Conservation (phyloP, 2,797 vertebrate genomes). For the Catostomus latipinnis region DNA sequence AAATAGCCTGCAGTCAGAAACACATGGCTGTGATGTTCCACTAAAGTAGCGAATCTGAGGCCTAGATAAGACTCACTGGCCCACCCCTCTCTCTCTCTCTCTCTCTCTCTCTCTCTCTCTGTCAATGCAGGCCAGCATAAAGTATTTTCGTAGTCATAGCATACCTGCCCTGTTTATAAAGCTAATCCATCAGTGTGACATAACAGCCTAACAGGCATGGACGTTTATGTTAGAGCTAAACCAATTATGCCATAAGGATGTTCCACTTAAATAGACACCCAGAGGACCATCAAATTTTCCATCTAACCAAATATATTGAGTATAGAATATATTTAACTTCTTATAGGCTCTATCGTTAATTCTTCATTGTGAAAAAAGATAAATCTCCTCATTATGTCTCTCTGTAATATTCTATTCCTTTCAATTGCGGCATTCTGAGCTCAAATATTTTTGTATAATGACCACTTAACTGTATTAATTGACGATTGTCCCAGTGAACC, state of each 20-base stretch:
- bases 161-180: slow-evolving; percentile 31
- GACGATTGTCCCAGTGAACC: no score
- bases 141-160: slow-evolving; percentile 25
- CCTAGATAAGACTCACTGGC: slow-evolving; percentile 43
- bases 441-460: no score
- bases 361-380: not conserved
- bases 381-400: not conserved
- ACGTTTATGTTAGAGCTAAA: not conserved
- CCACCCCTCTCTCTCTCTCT: not conserved
- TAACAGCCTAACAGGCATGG: slow-evolving; percentile 16
- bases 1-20: slow-evolving; percentile 44
- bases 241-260: not conserved
- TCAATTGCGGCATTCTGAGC: no score
- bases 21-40: slow-evolving; percentile 41
- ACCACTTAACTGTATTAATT: no score
- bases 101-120: slow-evolving; percentile 8
- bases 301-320: not conserved
- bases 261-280: not conserved
- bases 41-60: slow-evolving; percentile 32
- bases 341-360: not conserved
- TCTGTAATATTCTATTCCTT: no score
- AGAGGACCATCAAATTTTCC: not conserved
- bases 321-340: not conserved
- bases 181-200: slow-evolving; percentile 26
- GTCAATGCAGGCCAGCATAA: slow-evolving; percentile 39